Evolutionary conservation across 2,113 vertebrate species (phyloP).

Genomic region (Nerophis lumbriciformis): DNA sequence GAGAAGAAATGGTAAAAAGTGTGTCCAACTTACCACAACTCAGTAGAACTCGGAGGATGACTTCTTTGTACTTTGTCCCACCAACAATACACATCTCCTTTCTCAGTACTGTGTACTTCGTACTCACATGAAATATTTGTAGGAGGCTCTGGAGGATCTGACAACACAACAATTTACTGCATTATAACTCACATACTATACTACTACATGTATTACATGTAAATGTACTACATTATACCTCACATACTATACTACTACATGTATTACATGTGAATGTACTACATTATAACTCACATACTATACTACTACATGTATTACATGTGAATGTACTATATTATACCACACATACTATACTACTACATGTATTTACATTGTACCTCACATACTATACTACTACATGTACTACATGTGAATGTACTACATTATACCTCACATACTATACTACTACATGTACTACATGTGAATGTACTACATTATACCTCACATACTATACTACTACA

Average conservation of each 20-base stretch:
- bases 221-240: neutral
- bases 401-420: neutral
- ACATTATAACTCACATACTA: no score
- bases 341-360: neutral
- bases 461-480: no score
- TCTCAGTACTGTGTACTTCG: slow-evolving; percentile 15
- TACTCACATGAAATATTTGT: slow-evolving; percentile 57
- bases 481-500: no score
- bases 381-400: neutral
- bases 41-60: slow-evolving; percentile 16
- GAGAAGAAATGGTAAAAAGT: neutral
- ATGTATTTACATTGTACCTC: no score
- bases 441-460: neutral
- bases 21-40: slow-evolving; percentile 48
- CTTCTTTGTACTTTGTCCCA: slow-evolving; percentile 66
- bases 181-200: neutral
- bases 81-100: slow-evolving; percentile 49
- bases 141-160: slow-evolving; percentile 61
- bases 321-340: neutral
- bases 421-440: neutral
- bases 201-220: neutral
- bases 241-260: neutral
- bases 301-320: neutral
- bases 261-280: no score
- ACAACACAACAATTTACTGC: neutral